These are phyloP conservation scores for Cyprinodon variegatus DNA, from an alignment of 2,113 vertebrate genomes.

Conservation along the genomic window DNA sequence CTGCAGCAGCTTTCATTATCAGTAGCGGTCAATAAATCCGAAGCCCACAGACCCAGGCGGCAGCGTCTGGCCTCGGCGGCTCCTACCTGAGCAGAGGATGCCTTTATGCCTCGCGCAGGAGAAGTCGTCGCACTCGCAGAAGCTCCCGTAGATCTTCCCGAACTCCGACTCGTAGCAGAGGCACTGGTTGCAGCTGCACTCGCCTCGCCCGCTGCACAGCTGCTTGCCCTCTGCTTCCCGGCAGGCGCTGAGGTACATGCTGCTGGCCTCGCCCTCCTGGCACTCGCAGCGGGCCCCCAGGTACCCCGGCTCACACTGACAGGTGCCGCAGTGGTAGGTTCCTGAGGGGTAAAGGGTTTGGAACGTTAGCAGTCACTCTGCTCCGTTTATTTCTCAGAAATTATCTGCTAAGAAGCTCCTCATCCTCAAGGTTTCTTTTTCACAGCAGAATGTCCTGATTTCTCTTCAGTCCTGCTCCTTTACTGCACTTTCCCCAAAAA, in stretches of 20 bases:
- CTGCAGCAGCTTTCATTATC: too few relatives aligned
- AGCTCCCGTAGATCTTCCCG: slow-evolving; percentile 93
- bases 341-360: slow-evolving; percentile 37
- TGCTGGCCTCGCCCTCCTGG: slow-evolving; percentile 85
- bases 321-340: slow-evolving; percentile 87
- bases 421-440: neutral
- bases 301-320: slow-evolving; percentile 85
- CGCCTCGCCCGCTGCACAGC: slow-evolving; percentile 90
- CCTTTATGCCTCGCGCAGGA: slow-evolving; percentile 95
- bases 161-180: slow-evolving; percentile 95
- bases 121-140: slow-evolving; percentile 97
- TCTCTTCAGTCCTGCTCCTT: neutral
- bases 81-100: slow-evolving; percentile 94
- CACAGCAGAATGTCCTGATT: neutral
- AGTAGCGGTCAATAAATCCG: neutral
- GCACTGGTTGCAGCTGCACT: slow-evolving; percentile 97
- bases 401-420: neutral
- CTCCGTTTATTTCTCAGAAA: neutral
- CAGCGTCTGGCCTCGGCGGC: too few relatives aligned
- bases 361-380: neutral
- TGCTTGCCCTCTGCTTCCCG: slow-evolving; percentile 91
- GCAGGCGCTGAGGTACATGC: slow-evolving; percentile 82
- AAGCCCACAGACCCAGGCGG: neutral
- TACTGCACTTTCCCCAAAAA: neutral
- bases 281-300: slow-evolving; percentile 93